Evolutionary conservation across 2,113 vertebrate species (phyloP).

Genomic region (Manacus vitellinus): DNA sequence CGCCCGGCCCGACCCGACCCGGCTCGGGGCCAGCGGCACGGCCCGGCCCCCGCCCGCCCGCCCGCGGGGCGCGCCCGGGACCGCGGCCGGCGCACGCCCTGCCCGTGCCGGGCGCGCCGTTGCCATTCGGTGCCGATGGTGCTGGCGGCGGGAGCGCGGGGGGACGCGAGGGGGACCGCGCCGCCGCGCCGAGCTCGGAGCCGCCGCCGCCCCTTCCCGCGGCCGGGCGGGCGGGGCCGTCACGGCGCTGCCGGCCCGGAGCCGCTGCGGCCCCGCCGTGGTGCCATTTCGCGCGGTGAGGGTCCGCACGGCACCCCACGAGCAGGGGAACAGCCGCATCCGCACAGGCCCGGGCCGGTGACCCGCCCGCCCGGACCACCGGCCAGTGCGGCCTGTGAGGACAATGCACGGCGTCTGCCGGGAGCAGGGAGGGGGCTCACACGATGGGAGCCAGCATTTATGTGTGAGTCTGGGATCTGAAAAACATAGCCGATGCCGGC

Average conservation of each 20-base stretch:
- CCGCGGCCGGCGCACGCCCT: too few species aligned
- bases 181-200: too few species aligned
- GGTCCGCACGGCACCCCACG: background rate
- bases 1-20: too few species aligned
- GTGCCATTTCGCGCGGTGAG: background rate
- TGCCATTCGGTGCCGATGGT: too few species aligned
- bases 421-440: background rate
- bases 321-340: fast-evolving
- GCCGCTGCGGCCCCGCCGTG: background rate
- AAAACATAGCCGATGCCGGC: background rate
- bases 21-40: too few species aligned
- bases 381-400: background rate
- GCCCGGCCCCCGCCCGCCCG: too few species aligned
- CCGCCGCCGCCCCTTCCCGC: background rate
- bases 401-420: background rate
- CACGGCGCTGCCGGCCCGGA: background rate
- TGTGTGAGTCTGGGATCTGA: background rate
- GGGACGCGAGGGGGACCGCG: too few species aligned
- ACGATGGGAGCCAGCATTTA: fast-evolving
- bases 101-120: too few species aligned
- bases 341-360: fast-evolving
- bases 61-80: too few species aligned
- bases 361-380: fast-evolving
- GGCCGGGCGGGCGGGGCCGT: background rate
- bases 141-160: too few species aligned